Base-by-base conservation (phyloP, 2,797 vertebrate species). In the Acestrorhynchus altus region DNA sequence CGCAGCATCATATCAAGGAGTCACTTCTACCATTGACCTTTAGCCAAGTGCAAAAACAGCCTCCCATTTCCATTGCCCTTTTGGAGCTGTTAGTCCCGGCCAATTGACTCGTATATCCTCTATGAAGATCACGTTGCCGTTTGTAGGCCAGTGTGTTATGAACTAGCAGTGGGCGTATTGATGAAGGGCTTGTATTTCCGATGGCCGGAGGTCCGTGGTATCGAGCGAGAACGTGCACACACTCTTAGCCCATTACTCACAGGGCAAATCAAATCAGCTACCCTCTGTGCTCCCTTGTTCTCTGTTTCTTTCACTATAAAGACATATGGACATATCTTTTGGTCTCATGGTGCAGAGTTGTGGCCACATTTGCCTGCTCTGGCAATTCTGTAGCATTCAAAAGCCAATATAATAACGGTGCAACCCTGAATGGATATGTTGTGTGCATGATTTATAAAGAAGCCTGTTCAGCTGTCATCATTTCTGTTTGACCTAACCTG, bases 91-190 rank as follows among this genome's bases (percentile, higher is more conserved):
- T 76, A 72, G 70, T 51, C 65, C 39, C 73, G 54, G 63, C 60
- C 44, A 80, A 84, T 75, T 83, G 86, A 88, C 85, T 88, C 87
- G 77, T 72, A 77, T 88, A 86, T 88, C 86, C 78, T 81, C 83
- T 72, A 74, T 71, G 66, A 86, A 85, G 87, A 92, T 91, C 87
- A 79, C 82, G 85, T 92, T 93, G 84, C 87, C 80, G 86, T 84
- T 79, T 84, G 82, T 84, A 83, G 80, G 72, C 74, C 72, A 63
- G 74, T 24, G 72, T 56, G 78, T 82, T 87, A 85, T 83, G 82
- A 88, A 83, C 79, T 76, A 74, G 82, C 80, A 71, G 75, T 80
- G 84, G 81, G 80, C 20, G 47, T 91, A 90, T 70, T 89, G 91
- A 91, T 84, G 64, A 89, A 81, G n/a, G 28, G 85, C 52, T 87